Conservation (phyloP, 2,113 vertebrate genomes). For the Phocoena phocoena region DNA sequence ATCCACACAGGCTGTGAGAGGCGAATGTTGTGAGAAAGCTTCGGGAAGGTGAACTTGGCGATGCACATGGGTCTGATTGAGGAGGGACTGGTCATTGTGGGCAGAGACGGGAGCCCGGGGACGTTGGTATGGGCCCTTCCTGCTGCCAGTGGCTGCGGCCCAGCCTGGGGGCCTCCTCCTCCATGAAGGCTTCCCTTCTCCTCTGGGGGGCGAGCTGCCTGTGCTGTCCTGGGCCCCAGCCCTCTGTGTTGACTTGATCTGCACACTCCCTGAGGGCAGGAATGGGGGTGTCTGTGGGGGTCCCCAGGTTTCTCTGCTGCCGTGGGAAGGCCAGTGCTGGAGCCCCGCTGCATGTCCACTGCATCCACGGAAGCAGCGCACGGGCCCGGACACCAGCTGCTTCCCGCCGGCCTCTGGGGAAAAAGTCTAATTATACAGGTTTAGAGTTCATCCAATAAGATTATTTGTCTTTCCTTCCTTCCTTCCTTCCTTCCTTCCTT, state of each 20-base stretch:
- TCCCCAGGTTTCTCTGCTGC: too few species aligned
- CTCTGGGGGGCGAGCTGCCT: neutral
- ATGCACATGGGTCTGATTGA: neutral
- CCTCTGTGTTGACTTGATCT: neutral
- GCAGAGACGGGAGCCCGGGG: neutral
- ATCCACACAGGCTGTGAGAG: neutral
- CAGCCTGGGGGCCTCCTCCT: neutral
- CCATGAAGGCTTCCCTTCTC: neutral
- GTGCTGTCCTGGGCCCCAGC: neutral
- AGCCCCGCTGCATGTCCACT: neutral
- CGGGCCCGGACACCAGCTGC: neutral
- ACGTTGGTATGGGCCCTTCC: neutral
- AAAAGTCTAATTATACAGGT: neutral
- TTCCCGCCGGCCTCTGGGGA: neutral
- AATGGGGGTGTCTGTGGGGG: neutral
- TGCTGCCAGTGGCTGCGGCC: neutral
- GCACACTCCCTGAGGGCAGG: neutral
- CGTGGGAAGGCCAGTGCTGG: neutral
- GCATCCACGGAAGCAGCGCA: neutral
- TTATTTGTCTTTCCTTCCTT: conserved; percentile 20
- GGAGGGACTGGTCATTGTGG: fast-evolving
- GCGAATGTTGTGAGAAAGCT: neutral
- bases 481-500: too few species aligned
- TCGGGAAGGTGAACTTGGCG: fast-evolving
- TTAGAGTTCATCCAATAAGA: neutral